phyloP scores from a whole-genome alignment of 2,113 vertebrate genomes.

The Calypte anna region DNA sequence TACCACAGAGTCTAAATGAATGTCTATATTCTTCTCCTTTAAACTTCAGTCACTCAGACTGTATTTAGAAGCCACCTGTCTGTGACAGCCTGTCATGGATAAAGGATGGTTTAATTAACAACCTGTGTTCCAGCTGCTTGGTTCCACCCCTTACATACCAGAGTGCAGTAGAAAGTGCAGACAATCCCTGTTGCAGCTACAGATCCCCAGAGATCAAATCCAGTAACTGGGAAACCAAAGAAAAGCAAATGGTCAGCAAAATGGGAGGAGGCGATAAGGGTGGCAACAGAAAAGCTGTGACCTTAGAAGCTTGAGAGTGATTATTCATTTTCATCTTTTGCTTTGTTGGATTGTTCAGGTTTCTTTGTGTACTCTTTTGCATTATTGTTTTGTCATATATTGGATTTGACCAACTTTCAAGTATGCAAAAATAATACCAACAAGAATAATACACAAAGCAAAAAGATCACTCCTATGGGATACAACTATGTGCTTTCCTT shows the following conservation, averaged over 20 bases:
- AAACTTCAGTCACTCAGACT: background rate
- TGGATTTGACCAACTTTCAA: background rate
- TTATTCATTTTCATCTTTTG: background rate
- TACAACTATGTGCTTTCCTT: background rate
- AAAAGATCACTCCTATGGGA: background rate
- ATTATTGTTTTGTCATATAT: background rate
- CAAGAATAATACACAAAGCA: background rate
- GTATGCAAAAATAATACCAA: background rate
- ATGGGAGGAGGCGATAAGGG: background rate
- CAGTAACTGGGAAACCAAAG: conserved; percentile 80
- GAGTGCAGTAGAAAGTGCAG: conserved; percentile 87
- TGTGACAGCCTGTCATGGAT: background rate
- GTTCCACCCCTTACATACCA: conserved; percentile 74
- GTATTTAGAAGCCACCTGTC: background rate
- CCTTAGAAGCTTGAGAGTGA: background rate
- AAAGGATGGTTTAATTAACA: background rate
- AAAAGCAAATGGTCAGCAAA: background rate
- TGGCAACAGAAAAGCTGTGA: background rate
- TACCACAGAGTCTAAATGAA: background rate
- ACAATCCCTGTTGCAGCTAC: conserved; percentile 88
- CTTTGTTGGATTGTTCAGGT: background rate
- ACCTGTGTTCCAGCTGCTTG: background rate
- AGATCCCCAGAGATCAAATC: conserved; percentile 89
- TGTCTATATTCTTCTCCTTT: background rate
- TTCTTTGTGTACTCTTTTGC: background rate